Evolutionary conservation across 2,113 vertebrate species (phyloP).

Genomic region (Esox niger): DNA sequence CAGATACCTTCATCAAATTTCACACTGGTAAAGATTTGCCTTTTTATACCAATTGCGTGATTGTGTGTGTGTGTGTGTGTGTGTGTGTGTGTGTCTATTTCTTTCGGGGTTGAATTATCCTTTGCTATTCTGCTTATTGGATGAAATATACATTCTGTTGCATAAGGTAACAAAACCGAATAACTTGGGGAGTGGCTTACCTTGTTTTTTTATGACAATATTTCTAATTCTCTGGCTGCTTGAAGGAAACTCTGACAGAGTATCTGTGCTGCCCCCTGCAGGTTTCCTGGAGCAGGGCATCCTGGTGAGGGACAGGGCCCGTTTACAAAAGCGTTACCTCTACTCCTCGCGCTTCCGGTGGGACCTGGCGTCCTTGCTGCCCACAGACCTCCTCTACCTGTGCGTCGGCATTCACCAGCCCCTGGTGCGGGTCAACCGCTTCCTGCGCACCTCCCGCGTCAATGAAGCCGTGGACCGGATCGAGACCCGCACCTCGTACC

Average conservation of each 20-base stretch:
- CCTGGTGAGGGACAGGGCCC: slow-evolving; percentile 70
- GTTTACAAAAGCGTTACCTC: slow-evolving; percentile 72
- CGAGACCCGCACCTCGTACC: slow-evolving; percentile 83
- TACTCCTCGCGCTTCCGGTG: slow-evolving; percentile 69
- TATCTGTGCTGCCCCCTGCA: slow-evolving; percentile 38
- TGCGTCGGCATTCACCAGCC: slow-evolving; percentile 68
- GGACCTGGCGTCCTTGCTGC: slow-evolving; percentile 77
- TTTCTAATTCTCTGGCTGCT: not conserved
- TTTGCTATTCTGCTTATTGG: too few species aligned
- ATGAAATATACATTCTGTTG: too few species aligned
- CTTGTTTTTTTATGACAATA: too few species aligned
- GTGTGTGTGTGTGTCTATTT: too few species aligned
- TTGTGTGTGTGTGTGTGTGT: too few species aligned
- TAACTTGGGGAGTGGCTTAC: too few species aligned
- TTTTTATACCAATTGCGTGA: not conserved
- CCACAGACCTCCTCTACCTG: slow-evolving; percentile 81
- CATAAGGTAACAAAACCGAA: too few species aligned
- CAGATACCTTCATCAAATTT: slow-evolving; percentile 76
- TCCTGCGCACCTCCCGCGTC: slow-evolving; percentile 76
- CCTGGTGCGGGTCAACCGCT: slow-evolving; percentile 79
- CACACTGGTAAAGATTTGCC: slow-evolving; percentile 83
- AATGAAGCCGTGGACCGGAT: slow-evolving; percentile 82
- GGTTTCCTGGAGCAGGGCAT: slow-evolving; percentile 87
- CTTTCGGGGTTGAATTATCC: too few species aligned
- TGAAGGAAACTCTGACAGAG: not conserved